Evolutionary conservation across 2,888 invertebrate genomes (phyloP).

Genomic region (Scaptomyza reducta): DNA sequence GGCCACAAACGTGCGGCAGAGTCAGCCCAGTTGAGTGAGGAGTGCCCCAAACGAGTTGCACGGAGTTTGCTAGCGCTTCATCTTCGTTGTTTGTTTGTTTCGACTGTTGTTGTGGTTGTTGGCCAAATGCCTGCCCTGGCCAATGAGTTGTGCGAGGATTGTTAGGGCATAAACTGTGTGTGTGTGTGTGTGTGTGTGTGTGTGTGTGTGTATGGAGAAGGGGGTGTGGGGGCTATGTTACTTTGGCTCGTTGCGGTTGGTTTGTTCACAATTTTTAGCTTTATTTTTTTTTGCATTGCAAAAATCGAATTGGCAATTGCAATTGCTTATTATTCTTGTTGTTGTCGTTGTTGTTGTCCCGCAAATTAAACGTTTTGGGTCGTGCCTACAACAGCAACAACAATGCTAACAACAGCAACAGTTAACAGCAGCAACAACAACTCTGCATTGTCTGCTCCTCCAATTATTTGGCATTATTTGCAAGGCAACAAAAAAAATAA

Average conservation of each 20-base stretch:
- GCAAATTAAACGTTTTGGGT: constrained; percentile 69
- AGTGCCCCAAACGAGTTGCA: constrained; percentile 20
- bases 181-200: neutral
- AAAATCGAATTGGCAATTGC: constrained; percentile 57
- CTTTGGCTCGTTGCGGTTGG: constrained; percentile 53
- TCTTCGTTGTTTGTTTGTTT: constrained; percentile 6
- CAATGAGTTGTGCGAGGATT: constrained; percentile 43
- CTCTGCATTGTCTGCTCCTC: constrained; percentile 51
- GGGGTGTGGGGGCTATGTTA: constrained; percentile 6
- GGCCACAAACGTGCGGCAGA: constrained; percentile 50
- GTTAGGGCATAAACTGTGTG: constrained; percentile 2
- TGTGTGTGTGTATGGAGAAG: no score
- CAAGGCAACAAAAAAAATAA: constrained; percentile 70
- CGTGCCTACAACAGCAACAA: constrained; percentile 47
- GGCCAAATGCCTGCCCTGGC: constrained; percentile 33
- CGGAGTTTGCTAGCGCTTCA: constrained; percentile 27
- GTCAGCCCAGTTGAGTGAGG: constrained; percentile 27
- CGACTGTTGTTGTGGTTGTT: constrained; percentile 17
- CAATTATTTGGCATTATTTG: constrained; percentile 65
- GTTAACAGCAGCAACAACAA: constrained; percentile 22
- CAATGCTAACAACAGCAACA: constrained; percentile 21
- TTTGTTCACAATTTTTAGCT: constrained; percentile 50
- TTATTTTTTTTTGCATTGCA: constrained; percentile 58
- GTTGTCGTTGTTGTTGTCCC: constrained; percentile 25
- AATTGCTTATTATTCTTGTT: constrained; percentile 28